Conservation (phyloP, 2,888 invertebrate genomes). For the Patella caerulea region DNA sequence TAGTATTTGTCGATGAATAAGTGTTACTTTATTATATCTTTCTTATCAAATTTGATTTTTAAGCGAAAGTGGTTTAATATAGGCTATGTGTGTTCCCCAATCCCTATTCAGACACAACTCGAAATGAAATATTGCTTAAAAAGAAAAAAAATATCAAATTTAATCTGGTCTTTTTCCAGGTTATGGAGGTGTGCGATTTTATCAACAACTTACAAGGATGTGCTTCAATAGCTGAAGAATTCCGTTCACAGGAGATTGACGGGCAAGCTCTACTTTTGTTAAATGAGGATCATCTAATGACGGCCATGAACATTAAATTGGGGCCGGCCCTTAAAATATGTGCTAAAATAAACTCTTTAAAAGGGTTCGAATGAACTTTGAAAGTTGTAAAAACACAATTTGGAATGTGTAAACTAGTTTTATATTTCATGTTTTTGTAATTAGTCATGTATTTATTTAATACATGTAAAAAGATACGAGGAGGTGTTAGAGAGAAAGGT, state of each 20-base stretch:
- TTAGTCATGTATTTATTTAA: no score
- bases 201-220: slow-evolving; percentile 91
- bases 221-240: slow-evolving; percentile 93
- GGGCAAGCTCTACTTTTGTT: slow-evolving; percentile 93
- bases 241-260: slow-evolving; percentile 94
- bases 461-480: no score
- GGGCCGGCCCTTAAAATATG: slow-evolving; percentile 97
- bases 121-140: no score
- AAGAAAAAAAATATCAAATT: neutral
- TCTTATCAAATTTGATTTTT: neutral
- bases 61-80: neutral
- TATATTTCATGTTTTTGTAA: no score
- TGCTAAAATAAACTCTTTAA: slow-evolving; percentile 80
- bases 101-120: no score
- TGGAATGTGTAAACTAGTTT: no score
- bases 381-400: no score
- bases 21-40: neutral
- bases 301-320: slow-evolving; percentile 94
- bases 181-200: slow-evolving; percentile 88
- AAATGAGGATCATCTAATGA: slow-evolving; percentile 93
- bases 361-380: slow-evolving; percentile 27
- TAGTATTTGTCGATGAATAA: no score
- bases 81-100: neutral
- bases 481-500: no score
- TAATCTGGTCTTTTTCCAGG: slow-evolving; percentile 73